Base-by-base conservation (phyloP, 1,140 invertebrate species). In the Reticulitermes speratus region DNA sequence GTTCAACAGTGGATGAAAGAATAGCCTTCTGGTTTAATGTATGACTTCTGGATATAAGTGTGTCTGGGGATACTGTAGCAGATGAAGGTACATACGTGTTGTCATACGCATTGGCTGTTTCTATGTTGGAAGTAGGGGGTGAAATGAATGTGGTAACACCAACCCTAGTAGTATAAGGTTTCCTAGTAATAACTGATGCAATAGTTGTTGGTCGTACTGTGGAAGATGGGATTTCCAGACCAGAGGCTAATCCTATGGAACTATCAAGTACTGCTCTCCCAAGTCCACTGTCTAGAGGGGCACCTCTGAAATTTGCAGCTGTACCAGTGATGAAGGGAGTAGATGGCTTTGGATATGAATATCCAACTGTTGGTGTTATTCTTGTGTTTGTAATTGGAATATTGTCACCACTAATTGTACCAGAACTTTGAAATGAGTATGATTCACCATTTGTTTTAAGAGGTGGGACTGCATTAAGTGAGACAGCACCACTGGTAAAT, bases 201-300 rank as follows among this genome's bases (percentile, higher is more conserved):
- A 75, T 30, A 11, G n/a, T 14, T 9, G n/a, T 30, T 75, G 65
- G 65, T 75, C 25, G 25, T n/a, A 8, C n/a, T n/a, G 65, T 75
- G 8, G 65, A 75, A n/a, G 65, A 75, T 75, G 65, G 65, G n/a
- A 75, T n/a, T 75, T 75, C 65, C 65, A 75, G n/a, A 30, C 65
- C 65, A 30, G 65, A 25, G 25, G 65, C 65, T n/a, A 75, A 30
- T 8, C n/a, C n/a, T 30, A 8, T 3, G n/a, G 65, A n/a, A 75
- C n/a, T 75, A 6, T 75, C n/a, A 14, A 11, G n/a, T n/a, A 75
- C 0, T 30, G 65, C 65, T 25, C 25, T 19, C 14, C n/a, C n/a
- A 75, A 75, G 65, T 30, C n/a, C 65, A 75, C 65, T 75, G 3
- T 25, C 65, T 30, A 75, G 65, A 75, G 65, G n/a, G n/a, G 16